Base-by-base conservation (phyloP, 2,113 vertebrate genomes). In the Sardina pilchardus region DNA sequence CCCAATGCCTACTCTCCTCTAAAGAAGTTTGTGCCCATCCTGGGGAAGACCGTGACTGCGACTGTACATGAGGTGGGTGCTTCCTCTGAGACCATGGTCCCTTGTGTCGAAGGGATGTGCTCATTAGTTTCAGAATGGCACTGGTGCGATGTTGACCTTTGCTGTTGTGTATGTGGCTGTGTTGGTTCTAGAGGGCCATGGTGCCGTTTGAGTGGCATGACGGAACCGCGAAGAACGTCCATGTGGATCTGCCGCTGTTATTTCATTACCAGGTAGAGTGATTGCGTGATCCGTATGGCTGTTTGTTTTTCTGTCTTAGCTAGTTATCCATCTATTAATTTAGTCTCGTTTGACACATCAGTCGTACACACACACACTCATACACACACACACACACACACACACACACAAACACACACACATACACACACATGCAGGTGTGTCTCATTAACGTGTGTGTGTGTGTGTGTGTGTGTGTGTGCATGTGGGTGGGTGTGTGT, bases 151-250 rank as follows among this genome's bases (percentile, higher is more conserved):
- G 34, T 26, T 63, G 59, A 8, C 45, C 21, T 24, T 24, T 56
- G 53, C 21, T 21, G 45, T 19, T n/a, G 1, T 56, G 6, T 21
- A 12, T 53, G 12, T 24, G 6, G 16, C 6, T 81, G 24, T 80
- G 12, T 47, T 24, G 78, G 82, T 56, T 84, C 4, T 90, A 97
- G 97, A 95, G 93, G 86, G 92, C 88, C 0, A 96, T 96, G 96
- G 88, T 95, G 10, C 95, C 94, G 63, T 95, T 96, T 86, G 93
- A 96, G 42, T 97, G 96, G 96, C 91, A 91, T 0, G 96, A 97
- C 19, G 96, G 96, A n/a, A 95, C 94, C 0, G 45, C 96, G 81
- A 97, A 96, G 91, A 95, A 97, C 19, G 44, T 97, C 21, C 96
- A 97, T 0, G 93, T 97, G 82, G 96, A 97, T 78, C 91, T 92